Conservation (phyloP, 2,888 invertebrate species). For the Biston betularia region DNA sequence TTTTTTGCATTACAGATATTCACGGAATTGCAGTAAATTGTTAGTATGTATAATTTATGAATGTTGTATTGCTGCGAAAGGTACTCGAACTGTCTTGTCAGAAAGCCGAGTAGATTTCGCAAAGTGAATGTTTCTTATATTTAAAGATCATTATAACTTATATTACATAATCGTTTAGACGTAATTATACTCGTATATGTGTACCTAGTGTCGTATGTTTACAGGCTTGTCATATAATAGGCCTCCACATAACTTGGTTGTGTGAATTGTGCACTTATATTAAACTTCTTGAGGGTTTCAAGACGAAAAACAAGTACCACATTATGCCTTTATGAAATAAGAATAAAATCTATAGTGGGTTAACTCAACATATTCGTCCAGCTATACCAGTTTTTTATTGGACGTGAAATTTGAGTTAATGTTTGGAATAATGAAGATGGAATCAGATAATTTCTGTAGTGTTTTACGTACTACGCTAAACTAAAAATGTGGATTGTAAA, state of each 20-base stretch:
- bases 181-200: slow-evolving; percentile 55
- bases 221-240: slow-evolving; percentile 45
- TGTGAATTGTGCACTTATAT: slow-evolving; percentile 39
- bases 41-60: slow-evolving; percentile 42
- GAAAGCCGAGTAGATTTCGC: slow-evolving; percentile 47
- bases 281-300: slow-evolving; percentile 25
- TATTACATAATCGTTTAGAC: slow-evolving; percentile 49
- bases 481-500: no score
- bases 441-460: neutral
- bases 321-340: slow-evolving; percentile 11
- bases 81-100: slow-evolving; percentile 45
- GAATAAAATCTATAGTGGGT: neutral
- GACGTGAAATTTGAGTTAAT: slow-evolving; percentile 5
- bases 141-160: slow-evolving; percentile 31
- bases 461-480: no score
- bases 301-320: slow-evolving; percentile 17
- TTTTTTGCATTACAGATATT: slow-evolving; percentile 60
- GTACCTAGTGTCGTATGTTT: slow-evolving; percentile 61
- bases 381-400: no score
- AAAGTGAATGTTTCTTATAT: slow-evolving; percentile 54
- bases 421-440: neutral
- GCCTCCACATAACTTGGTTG: slow-evolving; percentile 31
- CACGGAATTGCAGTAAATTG: slow-evolving; percentile 61
- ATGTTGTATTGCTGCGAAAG: slow-evolving; percentile 56
- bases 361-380: no score